Conservation (phyloP, 2,888 invertebrate genomes). For the Maniola hyperantus region DNA sequence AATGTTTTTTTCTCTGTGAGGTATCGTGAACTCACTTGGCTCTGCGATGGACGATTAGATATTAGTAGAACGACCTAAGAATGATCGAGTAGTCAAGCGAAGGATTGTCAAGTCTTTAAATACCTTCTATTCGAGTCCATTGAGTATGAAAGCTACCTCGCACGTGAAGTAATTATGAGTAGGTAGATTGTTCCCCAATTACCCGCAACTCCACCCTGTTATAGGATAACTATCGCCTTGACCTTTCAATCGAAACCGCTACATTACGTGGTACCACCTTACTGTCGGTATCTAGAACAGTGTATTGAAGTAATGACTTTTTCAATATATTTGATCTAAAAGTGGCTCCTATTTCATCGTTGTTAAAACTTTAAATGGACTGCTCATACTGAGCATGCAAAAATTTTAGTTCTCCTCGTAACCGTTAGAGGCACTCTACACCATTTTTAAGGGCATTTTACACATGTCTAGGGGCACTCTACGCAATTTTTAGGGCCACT, state of each 20-base stretch:
- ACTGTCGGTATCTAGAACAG: constrained; percentile 1
- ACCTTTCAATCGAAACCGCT: constrained; percentile 17
- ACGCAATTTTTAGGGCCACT: no score
- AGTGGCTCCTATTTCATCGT: background rate
- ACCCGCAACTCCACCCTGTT: constrained; percentile 20
- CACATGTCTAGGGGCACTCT: no score
- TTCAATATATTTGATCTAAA: background rate
- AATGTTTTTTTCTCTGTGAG: no score
- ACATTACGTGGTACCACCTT: constrained; percentile 1
- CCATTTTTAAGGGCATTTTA: no score
- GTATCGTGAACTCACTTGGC: no score
- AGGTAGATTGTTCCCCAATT: constrained; percentile 24
- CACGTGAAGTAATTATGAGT: constrained; percentile 22
- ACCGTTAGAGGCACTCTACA: no score
- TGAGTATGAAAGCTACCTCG: background rate
- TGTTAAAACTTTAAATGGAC: background rate
- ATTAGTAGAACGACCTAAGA: no score
- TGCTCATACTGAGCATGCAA: background rate
- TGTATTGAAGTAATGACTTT: background rate
- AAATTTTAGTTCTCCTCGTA: background rate
- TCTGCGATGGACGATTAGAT: no score
- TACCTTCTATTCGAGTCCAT: background rate
- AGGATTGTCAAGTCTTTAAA: no score
- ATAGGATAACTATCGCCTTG: constrained; percentile 23
- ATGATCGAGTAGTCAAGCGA: no score